These are phyloP conservation scores for Macrostomum lignano DNA, from an alignment of 1,140 invertebrate species.

Conservation along the genomic window DNA sequence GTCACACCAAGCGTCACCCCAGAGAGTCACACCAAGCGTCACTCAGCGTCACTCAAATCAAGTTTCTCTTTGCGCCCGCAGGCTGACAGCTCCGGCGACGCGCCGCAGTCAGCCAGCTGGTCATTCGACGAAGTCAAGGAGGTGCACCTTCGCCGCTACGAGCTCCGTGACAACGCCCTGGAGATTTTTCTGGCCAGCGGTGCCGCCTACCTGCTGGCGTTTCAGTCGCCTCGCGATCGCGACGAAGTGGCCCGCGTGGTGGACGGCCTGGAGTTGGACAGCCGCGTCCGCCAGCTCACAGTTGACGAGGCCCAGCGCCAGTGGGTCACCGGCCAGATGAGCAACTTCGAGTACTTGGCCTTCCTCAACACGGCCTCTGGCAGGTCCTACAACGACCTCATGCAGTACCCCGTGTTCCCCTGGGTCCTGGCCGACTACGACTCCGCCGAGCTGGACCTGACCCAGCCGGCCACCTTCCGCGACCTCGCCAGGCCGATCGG, in stretches of 20 bases:
- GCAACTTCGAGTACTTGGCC: conserved; percentile 5
- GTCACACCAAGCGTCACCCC: too few species aligned
- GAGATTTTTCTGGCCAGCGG: conserved; percentile 52
- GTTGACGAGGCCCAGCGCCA: background rate
- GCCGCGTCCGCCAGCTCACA: background rate
- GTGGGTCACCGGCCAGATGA: background rate
- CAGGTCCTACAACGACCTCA: conserved; percentile 57
- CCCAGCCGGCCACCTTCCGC: conserved; percentile 20
- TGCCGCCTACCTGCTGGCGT: conserved; percentile 46
- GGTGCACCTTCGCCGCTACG: conserved; percentile 43
- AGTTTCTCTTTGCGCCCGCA: too few species aligned
- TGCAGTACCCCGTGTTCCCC: conserved; percentile 64
- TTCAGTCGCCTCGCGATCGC: conserved; percentile 30
- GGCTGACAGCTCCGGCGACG: too few species aligned
- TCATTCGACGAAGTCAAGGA: conserved; percentile 13
- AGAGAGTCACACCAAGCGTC: too few species aligned
- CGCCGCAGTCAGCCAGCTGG: too few species aligned
- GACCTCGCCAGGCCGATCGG: conserved; percentile 4
- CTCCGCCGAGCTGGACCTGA: conserved; percentile 24
- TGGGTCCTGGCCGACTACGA: conserved; percentile 47
- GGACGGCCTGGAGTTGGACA: background rate
- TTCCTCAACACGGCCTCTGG: conserved; percentile 41
- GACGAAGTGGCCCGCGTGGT: background rate
- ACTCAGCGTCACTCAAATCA: too few species aligned
- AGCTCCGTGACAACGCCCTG: conserved; percentile 46